These are phyloP conservation scores for Isurus oxyrinchus DNA, from an alignment of 2,113 vertebrate genomes.

Conservation along the genomic window DNA sequence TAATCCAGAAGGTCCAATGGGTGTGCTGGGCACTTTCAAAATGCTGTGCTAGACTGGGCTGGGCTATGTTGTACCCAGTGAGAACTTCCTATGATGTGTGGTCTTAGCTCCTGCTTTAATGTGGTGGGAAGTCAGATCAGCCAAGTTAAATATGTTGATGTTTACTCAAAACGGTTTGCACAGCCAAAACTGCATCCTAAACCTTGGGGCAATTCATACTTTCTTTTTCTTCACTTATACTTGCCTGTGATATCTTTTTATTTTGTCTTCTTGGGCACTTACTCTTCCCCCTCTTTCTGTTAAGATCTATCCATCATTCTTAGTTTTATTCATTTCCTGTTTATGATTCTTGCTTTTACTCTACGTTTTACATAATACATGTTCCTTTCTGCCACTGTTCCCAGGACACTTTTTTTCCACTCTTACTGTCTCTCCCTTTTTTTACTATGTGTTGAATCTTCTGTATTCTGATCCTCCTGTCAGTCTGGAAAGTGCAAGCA, in stretches of 20 bases:
- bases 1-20: conserved; percentile 11
- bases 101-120: neutral
- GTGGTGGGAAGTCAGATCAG: neutral
- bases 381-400: neutral
- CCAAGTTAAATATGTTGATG: conserved; percentile 2
- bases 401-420: neutral
- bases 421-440: no score
- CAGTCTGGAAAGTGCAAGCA: neutral
- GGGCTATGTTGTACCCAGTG: neutral
- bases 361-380: no score
- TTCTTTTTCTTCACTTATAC: no score
- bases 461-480: neutral
- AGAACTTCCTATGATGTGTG: neutral
- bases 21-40: neutral
- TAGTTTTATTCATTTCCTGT: neutral
- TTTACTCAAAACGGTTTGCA: neutral
- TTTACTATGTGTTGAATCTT: neutral
- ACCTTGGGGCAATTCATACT: neutral
- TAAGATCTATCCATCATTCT: no score
- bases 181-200: neutral
- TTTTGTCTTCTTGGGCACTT: neutral
- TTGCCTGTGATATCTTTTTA: neutral
- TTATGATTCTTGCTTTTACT: neutral
- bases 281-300: neutral
- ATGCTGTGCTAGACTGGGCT: neutral